Percentiles rank a stretch among this genome's conserved stretches.
Conservation (phyloP, 2,888 invertebrate species). For the Patella depressa region DNA sequence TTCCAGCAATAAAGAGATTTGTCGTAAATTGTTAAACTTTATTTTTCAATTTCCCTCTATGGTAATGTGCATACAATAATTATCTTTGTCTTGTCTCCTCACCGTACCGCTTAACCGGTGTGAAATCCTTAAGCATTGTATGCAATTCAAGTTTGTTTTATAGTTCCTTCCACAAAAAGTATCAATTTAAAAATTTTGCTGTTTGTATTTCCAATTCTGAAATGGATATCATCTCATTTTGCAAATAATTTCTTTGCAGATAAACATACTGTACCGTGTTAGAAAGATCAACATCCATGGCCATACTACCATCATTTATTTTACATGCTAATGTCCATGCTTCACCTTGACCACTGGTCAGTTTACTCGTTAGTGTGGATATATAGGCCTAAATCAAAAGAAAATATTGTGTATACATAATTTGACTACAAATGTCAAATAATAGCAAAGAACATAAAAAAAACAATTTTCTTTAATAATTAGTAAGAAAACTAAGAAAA, state of each 20-base stretch:
- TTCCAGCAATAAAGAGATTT: too few species aligned
- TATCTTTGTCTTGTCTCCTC: too few species aligned
- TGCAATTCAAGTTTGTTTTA: background rate
- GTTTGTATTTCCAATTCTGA: too few species aligned
- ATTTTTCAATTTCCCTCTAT: too few species aligned
- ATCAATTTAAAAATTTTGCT: too few species aligned
- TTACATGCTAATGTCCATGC: conserved; percentile 70
- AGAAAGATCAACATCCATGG: conserved; percentile 65
- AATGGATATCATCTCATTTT: too few species aligned
- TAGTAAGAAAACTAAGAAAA: background rate
- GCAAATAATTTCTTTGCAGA: too few species aligned
- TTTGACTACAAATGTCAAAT: background rate
- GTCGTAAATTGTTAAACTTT: too few species aligned
- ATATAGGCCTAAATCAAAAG: conserved; percentile 68
- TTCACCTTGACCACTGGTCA: conserved; percentile 60
- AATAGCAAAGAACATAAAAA: background rate
- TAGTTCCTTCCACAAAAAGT: too few species aligned
- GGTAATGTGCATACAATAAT: too few species aligned
- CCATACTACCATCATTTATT: conserved; percentile 72
- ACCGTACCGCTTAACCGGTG: too few species aligned
- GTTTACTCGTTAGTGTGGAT: conserved; percentile 69
- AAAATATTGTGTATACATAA: background rate
- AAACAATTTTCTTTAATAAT: background rate
- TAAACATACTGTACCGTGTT: conserved; percentile 50
- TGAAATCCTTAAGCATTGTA: background rate